Evolutionary conservation across 2,888 invertebrate genomes (phyloP).

Genomic region (Strigamia crassipes): DNA sequence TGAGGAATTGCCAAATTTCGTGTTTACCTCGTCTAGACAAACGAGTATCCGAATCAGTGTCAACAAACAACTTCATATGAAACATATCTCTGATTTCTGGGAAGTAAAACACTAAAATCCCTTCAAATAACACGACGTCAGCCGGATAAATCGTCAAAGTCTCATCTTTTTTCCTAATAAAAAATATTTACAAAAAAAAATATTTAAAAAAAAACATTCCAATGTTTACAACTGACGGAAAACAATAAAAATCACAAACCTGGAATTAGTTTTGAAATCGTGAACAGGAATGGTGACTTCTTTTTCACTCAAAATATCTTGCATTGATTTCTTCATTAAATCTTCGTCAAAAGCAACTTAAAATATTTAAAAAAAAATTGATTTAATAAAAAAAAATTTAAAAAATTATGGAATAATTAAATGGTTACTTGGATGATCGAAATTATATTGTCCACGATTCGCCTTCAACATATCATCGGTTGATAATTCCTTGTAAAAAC

Average conservation of each 20-base stretch:
- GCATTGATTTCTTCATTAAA: slow-evolving; percentile 77
- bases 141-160: slow-evolving; percentile 84
- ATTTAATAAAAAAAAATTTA: neutral
- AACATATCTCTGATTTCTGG: slow-evolving; percentile 91
- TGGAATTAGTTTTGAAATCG: slow-evolving; percentile 87
- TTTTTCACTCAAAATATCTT: slow-evolving; percentile 80
- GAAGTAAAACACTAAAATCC: slow-evolving; percentile 97
- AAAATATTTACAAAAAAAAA: neutral
- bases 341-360: slow-evolving; percentile 90
- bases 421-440: slow-evolving; percentile 84
- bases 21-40: slow-evolving; percentile 86
- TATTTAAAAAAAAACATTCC: neutral
- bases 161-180: slow-evolving; percentile 54
- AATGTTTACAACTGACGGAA: neutral
- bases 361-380: slow-evolving; percentile 50
- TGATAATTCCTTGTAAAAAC: slow-evolving; percentile 89
- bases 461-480: slow-evolving; percentile 79
- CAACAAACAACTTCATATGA: slow-evolving; percentile 99
- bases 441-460: slow-evolving; percentile 83
- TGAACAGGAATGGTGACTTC: slow-evolving; percentile 90
- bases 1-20: neutral
- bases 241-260: slow-evolving; percentile 64
- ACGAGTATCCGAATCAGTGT: slow-evolving; percentile 97
- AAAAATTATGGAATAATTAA: neutral
- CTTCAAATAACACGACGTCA: slow-evolving; percentile 96